Base-by-base conservation (phyloP, 2,797 vertebrate species). In the Pelodytes ibericus region DNA sequence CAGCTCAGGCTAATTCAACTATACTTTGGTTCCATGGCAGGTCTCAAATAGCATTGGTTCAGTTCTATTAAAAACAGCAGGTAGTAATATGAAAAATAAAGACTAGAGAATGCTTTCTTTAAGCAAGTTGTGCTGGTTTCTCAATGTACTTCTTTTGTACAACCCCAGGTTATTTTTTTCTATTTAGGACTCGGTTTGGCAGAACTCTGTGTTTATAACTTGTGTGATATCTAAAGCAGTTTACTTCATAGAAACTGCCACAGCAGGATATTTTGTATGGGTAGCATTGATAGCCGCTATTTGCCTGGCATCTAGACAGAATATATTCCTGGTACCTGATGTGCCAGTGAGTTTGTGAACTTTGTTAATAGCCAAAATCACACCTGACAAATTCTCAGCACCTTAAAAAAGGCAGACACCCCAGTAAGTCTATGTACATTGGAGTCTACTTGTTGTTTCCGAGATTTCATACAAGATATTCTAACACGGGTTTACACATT, bases 271-370 rank as follows among this genome's bases (percentile, higher is more conserved):
- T 70, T 64, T n/a, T 76, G 31, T 70, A 70, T 63, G 31, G 59
- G 41, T 36, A 22, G 8, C 70, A 67, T 79, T 79, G 36, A 71
- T 61, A 72, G 71, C 60, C 62, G 36, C 30, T 73, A 73, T 72
- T 68, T 62, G 31, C 30, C 63, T 79, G 63, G 63, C 76, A 60
- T 25, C 18, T 15, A 16, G 56, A 59, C 70, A 60, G 24, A 33
- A 36, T 26, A 49, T 71, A 44, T n/a, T 67, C 71, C 22, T 72
- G 11, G 26, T 2, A 25, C 18, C 26, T 39, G 22, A 18, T 61
- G 11, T 72, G 75, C 62, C 75, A 71, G 61, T 66, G 49, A 22
- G 56, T 72, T 79, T 73, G 20, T 73, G 62, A 60, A 44, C 71
- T 53, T 27, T 41, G 29, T 53, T 56, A 44, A 61, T 57, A 72